phyloP scores from a whole-genome alignment of 2,888 invertebrate species.

The Sarcophaga caerulescens region DNA sequence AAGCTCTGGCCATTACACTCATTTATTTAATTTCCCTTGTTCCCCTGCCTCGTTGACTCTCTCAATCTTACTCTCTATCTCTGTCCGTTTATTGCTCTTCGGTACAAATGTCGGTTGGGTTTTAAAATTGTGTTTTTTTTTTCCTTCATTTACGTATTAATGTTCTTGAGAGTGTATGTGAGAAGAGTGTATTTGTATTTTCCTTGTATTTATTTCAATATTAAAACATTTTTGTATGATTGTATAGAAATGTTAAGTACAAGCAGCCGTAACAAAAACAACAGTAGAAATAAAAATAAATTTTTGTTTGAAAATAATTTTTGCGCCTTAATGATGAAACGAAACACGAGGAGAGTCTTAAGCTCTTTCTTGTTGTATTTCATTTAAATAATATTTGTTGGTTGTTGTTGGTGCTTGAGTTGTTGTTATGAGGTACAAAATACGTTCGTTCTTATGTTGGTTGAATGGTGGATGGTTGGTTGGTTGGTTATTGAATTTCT shows the following conservation, averaged over 20 bases:
- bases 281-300: slow-evolving; percentile 38
- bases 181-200: not conserved
- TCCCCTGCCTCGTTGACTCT: not conserved
- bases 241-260: not conserved
- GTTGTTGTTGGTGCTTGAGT: not conserved
- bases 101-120: not conserved
- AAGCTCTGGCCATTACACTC: not conserved
- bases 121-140: not conserved
- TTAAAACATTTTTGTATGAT: not conserved
- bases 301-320: slow-evolving; percentile 57
- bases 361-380: slow-evolving; percentile 26
- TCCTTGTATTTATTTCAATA: not conserved
- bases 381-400: not conserved
- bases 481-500: slow-evolving; percentile 27
- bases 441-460: slow-evolving; percentile 49
- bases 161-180: not conserved
- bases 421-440: slow-evolving; percentile 6
- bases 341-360: slow-evolving; percentile 40
- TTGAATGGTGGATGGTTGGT: slow-evolving; percentile 26
- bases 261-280: slow-evolving; percentile 6
- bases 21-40: not conserved
- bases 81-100: not conserved
- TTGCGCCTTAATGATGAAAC: slow-evolving; percentile 64
- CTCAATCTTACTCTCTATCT: not conserved
- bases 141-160: not conserved